Conservation (phyloP, 1,140 invertebrate species). For the Sitophilus oryzae region DNA sequence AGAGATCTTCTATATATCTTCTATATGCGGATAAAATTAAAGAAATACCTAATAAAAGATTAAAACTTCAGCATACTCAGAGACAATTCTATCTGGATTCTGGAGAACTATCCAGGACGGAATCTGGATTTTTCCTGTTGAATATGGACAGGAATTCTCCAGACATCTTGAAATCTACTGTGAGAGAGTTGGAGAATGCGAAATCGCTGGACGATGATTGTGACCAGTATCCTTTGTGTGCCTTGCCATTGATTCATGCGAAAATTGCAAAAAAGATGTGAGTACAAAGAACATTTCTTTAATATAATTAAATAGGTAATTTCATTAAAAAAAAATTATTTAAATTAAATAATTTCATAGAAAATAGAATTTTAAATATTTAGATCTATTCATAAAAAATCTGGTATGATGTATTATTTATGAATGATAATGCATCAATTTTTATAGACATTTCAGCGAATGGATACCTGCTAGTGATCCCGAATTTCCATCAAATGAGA, state of each 20-base stretch:
- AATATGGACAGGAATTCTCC: slow-evolving; percentile 50
- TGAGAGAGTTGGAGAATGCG: slow-evolving; percentile 41
- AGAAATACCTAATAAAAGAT: too few species aligned
- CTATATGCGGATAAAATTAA: too few species aligned
- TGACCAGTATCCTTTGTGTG: slow-evolving; percentile 48
- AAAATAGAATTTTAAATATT: too few species aligned
- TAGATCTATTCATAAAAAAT: too few species aligned
- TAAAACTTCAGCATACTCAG: slow-evolving; percentile 48
- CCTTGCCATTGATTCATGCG: slow-evolving; percentile 50
- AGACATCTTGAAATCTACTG: slow-evolving; percentile 39
- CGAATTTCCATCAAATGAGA: slow-evolving; percentile 1
- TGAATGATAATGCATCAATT: too few species aligned
- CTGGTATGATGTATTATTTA: too few species aligned
- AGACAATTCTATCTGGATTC: slow-evolving; percentile 46
- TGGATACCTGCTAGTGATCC: slow-evolving; percentile 3
- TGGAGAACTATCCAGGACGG: slow-evolving; percentile 38
- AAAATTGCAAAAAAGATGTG: slow-evolving; percentile 46
- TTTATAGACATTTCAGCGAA: background rate
- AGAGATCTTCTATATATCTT: too few species aligned
- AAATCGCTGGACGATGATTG: slow-evolving; percentile 42
- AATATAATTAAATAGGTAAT: too few species aligned
- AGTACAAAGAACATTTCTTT: too few species aligned
- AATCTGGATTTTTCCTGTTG: slow-evolving; percentile 52
- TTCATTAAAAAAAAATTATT: too few species aligned
- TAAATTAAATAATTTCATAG: too few species aligned